phyloP scores from a whole-genome alignment of 2,888 invertebrate genomes.

The Diploptera punctata region DNA sequence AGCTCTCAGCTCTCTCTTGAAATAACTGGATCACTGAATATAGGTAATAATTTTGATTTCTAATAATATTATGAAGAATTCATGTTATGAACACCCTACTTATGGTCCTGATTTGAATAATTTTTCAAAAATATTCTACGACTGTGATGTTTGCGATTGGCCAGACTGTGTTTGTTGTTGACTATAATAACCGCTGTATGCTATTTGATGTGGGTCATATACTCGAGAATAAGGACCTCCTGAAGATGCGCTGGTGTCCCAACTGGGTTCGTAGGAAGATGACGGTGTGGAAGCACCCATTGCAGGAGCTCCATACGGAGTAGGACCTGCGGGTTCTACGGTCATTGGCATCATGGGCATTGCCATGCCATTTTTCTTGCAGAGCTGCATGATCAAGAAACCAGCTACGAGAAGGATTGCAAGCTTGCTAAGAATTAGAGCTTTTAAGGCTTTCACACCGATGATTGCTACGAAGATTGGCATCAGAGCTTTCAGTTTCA shows the following conservation, averaged over 20 bases:
- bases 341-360: constrained; percentile 67
- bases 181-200: constrained; percentile 49
- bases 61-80: too few relatives aligned
- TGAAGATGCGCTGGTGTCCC: constrained; percentile 68
- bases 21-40: too few relatives aligned
- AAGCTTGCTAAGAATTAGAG: constrained; percentile 82
- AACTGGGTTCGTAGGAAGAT: constrained; percentile 60
- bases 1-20: too few relatives aligned
- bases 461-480: constrained; percentile 81
- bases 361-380: constrained; percentile 81
- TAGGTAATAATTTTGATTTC: too few relatives aligned
- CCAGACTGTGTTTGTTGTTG: constrained; percentile 28
- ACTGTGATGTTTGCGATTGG: not conserved
- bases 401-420: constrained; percentile 82
- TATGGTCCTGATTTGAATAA: too few relatives aligned
- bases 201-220: constrained; percentile 60
- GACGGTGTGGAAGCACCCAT: constrained; percentile 32
- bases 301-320: constrained; percentile 43
- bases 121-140: too few relatives aligned
- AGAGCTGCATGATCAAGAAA: constrained; percentile 78
- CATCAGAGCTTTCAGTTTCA: constrained; percentile 84
- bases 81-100: too few relatives aligned
- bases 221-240: constrained; percentile 73
- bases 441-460: constrained; percentile 83
- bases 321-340: constrained; percentile 41